Percentiles rank a stretch among this genome's conserved stretches.
These are phyloP conservation scores for Chascanopsetta lugubris DNA, from an alignment of 2,113 vertebrate species.

Conservation along the genomic window DNA sequence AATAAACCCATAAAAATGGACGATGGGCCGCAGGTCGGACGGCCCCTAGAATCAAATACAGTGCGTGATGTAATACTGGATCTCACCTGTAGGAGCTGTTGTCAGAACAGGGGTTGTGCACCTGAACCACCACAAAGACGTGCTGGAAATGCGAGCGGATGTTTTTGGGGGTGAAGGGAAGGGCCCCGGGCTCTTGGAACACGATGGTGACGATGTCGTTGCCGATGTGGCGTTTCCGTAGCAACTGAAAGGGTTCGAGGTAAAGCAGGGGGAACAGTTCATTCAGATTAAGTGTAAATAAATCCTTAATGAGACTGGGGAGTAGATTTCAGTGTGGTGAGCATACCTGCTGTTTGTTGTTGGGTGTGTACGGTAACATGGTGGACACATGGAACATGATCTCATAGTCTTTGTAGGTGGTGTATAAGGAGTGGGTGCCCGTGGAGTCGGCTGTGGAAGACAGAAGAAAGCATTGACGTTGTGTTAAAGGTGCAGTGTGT, in stretches of 20 bases:
- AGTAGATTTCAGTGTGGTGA: not conserved
- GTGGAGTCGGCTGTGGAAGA: slow-evolving; percentile 78
- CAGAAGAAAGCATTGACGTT: too few species aligned
- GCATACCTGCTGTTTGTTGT: slow-evolving; percentile 97
- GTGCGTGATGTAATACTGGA: not conserved
- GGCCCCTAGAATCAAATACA: not conserved
- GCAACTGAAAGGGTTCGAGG: slow-evolving; percentile 79
- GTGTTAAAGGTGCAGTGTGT: too few species aligned
- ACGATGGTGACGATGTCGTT: slow-evolving; percentile 98
- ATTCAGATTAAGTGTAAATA: too few species aligned
- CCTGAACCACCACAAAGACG: slow-evolving; percentile 93
- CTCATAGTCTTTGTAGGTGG: slow-evolving; percentile 82
- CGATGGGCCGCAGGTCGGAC: too few species aligned
- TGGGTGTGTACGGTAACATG: slow-evolving; percentile 97
- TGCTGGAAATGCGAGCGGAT: slow-evolving; percentile 99
- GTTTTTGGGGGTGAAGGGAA: slow-evolving; percentile 97
- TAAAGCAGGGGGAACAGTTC: not conserved
- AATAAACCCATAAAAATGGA: too few species aligned
- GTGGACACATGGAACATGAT: slow-evolving; percentile 84
- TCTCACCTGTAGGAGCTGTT: slow-evolving; percentile 93
- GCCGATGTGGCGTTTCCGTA: slow-evolving; percentile 96
- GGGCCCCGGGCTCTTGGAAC: slow-evolving; percentile 97
- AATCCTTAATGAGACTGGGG: too few species aligned
- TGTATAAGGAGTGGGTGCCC: slow-evolving; percentile 81
- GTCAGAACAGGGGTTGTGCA: slow-evolving; percentile 90